Evolutionary conservation across 2,888 invertebrate species (phyloP).

Genomic region (Ochlodes sylvanus): DNA sequence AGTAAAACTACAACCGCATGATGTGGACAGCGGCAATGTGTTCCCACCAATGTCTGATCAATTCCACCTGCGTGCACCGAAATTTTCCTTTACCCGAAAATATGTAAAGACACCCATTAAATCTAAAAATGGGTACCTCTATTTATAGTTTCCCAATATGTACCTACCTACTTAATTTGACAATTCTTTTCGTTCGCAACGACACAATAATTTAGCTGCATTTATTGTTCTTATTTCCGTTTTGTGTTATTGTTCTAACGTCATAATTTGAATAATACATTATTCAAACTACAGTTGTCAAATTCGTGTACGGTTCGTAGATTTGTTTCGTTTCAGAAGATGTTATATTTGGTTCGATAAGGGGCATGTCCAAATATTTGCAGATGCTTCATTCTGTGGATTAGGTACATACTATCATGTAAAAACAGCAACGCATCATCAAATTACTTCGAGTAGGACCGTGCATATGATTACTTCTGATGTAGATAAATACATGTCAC

Average conservation of each 20-base stretch:
- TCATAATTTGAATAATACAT: constrained; percentile 21
- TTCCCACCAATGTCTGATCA: too few relatives aligned
- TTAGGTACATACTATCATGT: too few relatives aligned
- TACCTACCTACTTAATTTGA: constrained; percentile 48
- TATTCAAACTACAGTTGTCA: constrained; percentile 11
- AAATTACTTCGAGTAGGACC: too few relatives aligned
- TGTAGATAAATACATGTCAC: too few relatives aligned
- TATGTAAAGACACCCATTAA: constrained; percentile 44
- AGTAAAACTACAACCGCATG: too few relatives aligned
- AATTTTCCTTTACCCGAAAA: constrained; percentile 5
- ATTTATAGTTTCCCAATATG: constrained; percentile 45
- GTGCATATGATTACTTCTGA: too few relatives aligned
- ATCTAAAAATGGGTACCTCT: constrained; percentile 56
- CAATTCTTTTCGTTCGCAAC: constrained; percentile 41
- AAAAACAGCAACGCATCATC: too few relatives aligned
- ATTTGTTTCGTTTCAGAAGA: too few relatives aligned
- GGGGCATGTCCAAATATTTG: too few relatives aligned
- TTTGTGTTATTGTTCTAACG: constrained; percentile 16
- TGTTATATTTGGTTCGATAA: too few relatives aligned
- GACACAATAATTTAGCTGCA: constrained; percentile 19
- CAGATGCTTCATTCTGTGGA: too few relatives aligned
- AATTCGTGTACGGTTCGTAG: background rate
- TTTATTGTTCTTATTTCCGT: constrained; percentile 18
- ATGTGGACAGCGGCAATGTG: too few relatives aligned
- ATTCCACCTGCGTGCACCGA: background rate